Percentiles rank a stretch among this genome's conserved stretches.
Evolutionary conservation across 2,888 invertebrate species (phyloP).

Genomic region (Idaea straminata): DNA sequence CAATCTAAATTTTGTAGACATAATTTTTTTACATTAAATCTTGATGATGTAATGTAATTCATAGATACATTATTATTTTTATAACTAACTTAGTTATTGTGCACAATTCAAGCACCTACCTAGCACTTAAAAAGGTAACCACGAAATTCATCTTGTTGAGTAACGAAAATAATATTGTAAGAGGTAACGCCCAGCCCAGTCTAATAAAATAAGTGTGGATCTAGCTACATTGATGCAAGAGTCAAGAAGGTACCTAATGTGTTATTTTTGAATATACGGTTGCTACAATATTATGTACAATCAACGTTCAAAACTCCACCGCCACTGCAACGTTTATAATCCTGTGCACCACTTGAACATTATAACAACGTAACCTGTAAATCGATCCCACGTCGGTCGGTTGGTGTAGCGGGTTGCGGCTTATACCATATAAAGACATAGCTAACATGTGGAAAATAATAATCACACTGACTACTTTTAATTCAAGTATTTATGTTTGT

Average conservation of each 20-base stretch:
- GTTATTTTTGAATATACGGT: neutral
- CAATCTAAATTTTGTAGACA: neutral
- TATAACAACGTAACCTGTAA: no score
- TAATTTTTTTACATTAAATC: no score
- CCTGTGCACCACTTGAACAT: no score
- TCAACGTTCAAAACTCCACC: no score
- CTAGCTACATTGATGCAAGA: neutral
- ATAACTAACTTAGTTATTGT: neutral
- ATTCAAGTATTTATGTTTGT: no score
- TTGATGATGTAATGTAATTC: no score
- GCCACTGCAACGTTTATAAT: no score
- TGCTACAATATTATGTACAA: neutral
- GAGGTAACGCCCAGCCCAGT: neutral
- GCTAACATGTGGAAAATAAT: no score
- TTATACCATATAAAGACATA: no score
- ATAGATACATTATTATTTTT: neutral
- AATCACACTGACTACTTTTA: no score
- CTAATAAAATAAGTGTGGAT: neutral
- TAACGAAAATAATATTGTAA: neutral
- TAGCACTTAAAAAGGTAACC: conserved; percentile 21
- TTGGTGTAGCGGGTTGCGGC: no score
- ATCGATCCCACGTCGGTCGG: no score
- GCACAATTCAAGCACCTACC: conserved; percentile 27
- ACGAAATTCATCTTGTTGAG: neutral
- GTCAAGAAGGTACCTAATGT: neutral